Base-by-base conservation (phyloP, 1,140 invertebrate genomes). In the Daktulosphaira vitifoliae region DNA sequence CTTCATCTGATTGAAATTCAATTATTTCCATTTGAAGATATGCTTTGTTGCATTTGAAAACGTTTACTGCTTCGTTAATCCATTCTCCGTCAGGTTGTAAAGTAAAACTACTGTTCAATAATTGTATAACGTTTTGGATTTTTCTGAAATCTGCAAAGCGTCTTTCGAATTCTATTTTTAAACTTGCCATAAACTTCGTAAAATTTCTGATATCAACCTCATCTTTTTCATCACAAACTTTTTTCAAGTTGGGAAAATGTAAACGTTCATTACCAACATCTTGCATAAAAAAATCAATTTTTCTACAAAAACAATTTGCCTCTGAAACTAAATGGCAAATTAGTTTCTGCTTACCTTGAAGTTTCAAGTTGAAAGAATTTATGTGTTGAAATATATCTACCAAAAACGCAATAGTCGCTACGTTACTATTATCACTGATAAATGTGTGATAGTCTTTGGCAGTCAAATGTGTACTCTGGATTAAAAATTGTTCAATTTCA, bases 351-450 rank as follows among this genome's bases (percentile, higher is more conserved):
- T 37, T 37, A 37, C 44, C 44, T 50, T 3, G 16, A 11, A 50
- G 18, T 51, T 51, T 51, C 49, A 52, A 52, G 50, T 87, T 37
- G 81, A 82, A 72, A 74, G 79, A 26, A 82, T 68, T 68, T 29
- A 29, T 26, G 50, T 52, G 50, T 37, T 26, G 16, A 20, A 52
- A 29, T 29, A 52, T 52, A 52, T 52, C 50, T 52, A 25, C 15
- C 50, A 52, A 52, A 52, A 29, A 52, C 29, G 50, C 50, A 48
- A 48, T 48, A 48, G 44, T 48, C 23, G 20, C 44, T 5, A 44
- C 39, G 39, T 44, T 44, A 44, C 20, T 48, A 22, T 48, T 48
- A 22, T 48, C 20, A 48, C 44, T 22, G 44, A 48, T 48, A 22
- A 48, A 48, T 48, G 20, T 11, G 33, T 37, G n/a, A 44, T 44